These are phyloP conservation scores for Calonectris borealis DNA, from an alignment of 2,113 vertebrate species.

Conservation along the genomic window DNA sequence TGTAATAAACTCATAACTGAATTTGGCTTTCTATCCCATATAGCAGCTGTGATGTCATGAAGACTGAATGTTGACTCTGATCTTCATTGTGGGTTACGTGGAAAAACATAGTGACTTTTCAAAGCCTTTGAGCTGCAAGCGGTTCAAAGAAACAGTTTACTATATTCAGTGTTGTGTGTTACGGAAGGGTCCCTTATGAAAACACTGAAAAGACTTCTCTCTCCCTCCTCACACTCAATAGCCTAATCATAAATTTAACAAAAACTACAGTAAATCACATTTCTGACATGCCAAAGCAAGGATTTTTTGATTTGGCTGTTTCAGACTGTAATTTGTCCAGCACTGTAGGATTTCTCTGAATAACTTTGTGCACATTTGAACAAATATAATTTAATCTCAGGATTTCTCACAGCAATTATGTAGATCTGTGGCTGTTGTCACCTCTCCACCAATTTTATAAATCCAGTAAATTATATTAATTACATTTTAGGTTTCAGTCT, in stretches of 20 bases:
- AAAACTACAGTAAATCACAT: background rate
- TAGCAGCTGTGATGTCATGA: background rate
- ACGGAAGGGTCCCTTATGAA: background rate
- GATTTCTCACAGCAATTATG: background rate
- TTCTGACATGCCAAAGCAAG: background rate
- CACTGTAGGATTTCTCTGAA: background rate
- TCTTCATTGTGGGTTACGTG: background rate
- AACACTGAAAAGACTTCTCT: background rate
- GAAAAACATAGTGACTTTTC: background rate
- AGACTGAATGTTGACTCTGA: background rate
- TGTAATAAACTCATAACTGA: background rate
- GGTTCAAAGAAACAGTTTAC: background rate
- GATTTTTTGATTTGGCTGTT: background rate
- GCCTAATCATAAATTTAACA: background rate
- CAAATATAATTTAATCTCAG: background rate
- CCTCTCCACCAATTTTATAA: background rate
- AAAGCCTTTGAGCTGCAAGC: background rate
- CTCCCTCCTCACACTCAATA: background rate
- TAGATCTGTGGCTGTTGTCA: background rate
- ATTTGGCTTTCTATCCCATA: background rate
- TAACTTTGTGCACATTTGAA: background rate
- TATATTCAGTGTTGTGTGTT: background rate
- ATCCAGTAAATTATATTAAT: background rate
- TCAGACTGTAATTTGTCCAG: conserved; percentile 5
- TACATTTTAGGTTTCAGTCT: background rate